Percentiles rank a stretch among this genome's conserved stretches.
phyloP scores from a whole-genome alignment of 2,797 vertebrate species.

The Aphelocoma californica region DNA sequence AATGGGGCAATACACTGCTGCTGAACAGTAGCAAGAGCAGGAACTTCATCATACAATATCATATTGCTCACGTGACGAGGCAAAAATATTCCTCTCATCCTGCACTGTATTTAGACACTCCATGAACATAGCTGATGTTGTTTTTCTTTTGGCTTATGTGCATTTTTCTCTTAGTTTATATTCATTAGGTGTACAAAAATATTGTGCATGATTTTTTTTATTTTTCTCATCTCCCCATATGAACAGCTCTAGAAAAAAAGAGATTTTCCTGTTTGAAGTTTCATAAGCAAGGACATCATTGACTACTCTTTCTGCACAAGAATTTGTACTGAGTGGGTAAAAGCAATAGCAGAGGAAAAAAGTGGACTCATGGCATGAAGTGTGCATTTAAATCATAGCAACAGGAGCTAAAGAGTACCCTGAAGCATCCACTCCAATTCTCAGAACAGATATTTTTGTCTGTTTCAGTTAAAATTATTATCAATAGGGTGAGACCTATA shows the following conservation, averaged over 20 bases:
- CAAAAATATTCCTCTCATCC: neutral
- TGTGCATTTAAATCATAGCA: neutral
- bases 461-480: neutral
- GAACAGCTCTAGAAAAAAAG: neutral
- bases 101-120: neutral
- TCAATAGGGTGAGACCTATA: neutral
- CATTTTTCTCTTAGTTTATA: neutral
- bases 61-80: accelerated
- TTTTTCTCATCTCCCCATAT: neutral
- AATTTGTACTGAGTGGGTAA: neutral
- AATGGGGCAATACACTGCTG: neutral
- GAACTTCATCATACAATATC: neutral
- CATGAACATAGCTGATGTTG: neutral
- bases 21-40: neutral
- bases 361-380: neutral
- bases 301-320: neutral
- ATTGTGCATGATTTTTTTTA: neutral
- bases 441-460: neutral
- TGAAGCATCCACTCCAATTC: neutral
- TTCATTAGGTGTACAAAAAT: neutral
- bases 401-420: neutral
- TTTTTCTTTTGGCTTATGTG: neutral
- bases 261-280: neutral
- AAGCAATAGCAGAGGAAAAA: neutral
- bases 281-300: neutral